Evolutionary conservation across 2,113 vertebrate species (phyloP), one percentile per base, ranked within the genome.

Genomic region (Gadus chalcogrammus): DNA sequence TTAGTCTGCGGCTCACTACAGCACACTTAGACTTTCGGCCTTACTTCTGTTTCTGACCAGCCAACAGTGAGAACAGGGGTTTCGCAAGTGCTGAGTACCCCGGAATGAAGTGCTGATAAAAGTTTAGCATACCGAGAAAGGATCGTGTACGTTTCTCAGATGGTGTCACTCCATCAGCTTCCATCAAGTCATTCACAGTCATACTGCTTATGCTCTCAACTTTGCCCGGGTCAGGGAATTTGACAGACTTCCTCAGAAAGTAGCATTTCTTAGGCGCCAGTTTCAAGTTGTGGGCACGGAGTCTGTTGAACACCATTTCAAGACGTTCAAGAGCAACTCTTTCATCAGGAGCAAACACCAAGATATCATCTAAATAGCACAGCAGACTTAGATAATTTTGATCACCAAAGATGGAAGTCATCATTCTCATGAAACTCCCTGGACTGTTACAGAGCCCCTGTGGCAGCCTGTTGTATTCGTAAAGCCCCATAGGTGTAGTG

Each of bases 91-190:
- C 61, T 24, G 71, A 55, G 59, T 22, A 73, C 1, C 15, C 22
- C 2, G 56, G 59, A 1, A 74, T 38, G 15, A 74, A 74, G 52
- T 68, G 59, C 27, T 77, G 61, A 13, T 73, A 64, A 42, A 68
- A 64, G 28, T 31, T 73, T 15, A 73, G 17, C 20, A 77, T 68
- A 5, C 75, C 71, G 3, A 77, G 59, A 5, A 74, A 77, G 4
- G 65, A 74, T 27, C 38, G 69, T 13, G 73, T 59, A 13, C 16
- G 18, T 24, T 16, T 63, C 31, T 63, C 27, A 7, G 75, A 77
- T 6, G 65, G 75, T 12, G 65, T 68, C 16, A 72, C 28, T 28
- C 64, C 65, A 35, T 68, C 65, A 7, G 55, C 16, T 16, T 66
- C 59, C 70, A 64, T 72, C 2, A 67, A 58, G 52, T 77, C 70